Conservation (phyloP, 64 coral and sea anemone species). For the Platygyra sinensis region DNA sequence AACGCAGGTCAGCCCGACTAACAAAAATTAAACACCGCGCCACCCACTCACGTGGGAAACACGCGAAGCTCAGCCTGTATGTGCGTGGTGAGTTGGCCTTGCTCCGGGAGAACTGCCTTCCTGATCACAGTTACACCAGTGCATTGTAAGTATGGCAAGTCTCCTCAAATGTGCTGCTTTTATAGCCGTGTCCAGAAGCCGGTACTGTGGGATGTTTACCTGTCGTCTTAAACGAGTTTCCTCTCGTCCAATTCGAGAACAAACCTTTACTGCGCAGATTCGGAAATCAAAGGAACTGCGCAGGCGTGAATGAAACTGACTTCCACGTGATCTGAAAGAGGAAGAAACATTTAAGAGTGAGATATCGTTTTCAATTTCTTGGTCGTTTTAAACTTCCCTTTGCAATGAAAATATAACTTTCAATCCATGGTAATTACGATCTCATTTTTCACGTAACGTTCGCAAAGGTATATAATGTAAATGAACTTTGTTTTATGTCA, state of each 20-base stretch:
- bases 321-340: neutral
- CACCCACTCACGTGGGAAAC: constrained; percentile 66
- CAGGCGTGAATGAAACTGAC: neutral
- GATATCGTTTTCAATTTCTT: no score
- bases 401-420: no score
- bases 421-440: no score
- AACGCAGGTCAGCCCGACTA: constrained; percentile 54
- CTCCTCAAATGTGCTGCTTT: constrained; percentile 45
- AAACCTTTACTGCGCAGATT: neutral
- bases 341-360: neutral
- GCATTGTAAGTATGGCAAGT: constrained; percentile 91
- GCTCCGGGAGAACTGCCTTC: constrained; percentile 85
- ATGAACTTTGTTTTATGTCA: no score
- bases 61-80: constrained; percentile 53
- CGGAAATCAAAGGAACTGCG: neutral
- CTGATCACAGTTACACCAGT: constrained; percentile 94
- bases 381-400: neutral
- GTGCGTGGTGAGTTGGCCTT: constrained; percentile 70
- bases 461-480: no score
- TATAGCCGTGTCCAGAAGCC: constrained; percentile 7
- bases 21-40: constrained; percentile 92
- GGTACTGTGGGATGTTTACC: constrained; percentile 5
- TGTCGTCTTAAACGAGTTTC: neutral
- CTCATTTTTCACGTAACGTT: no score
- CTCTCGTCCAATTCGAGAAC: neutral